Evolutionary conservation across 2,797 vertebrate genomes (phyloP).

Genomic region (Micromesistius poutassou): DNA sequence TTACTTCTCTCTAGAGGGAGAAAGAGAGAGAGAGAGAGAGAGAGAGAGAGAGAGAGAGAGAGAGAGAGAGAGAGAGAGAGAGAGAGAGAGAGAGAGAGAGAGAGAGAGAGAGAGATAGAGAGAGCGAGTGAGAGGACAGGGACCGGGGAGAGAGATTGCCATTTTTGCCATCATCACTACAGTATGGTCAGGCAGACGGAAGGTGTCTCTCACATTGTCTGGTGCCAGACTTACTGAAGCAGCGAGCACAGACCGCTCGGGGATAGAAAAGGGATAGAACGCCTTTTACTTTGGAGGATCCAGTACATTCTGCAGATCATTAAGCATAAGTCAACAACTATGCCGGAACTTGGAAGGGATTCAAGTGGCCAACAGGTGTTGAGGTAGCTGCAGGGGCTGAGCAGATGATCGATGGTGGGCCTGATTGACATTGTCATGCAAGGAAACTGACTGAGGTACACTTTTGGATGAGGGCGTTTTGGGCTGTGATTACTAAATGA

Average conservation of each 20-base stretch:
- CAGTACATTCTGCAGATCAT: constrained; percentile 9
- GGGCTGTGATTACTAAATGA: constrained; percentile 18
- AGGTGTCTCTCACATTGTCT: constrained; percentile 52
- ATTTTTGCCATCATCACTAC: constrained; percentile 63
- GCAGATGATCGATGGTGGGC: constrained; percentile 12
- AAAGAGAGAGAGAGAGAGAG: constrained; percentile 54
- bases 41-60: constrained; percentile 46
- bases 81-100: constrained; percentile 31
- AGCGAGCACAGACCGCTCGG: neutral
- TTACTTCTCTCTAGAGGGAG: constrained; percentile 79
- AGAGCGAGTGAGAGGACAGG: constrained; percentile 48
- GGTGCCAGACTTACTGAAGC: constrained; percentile 38
- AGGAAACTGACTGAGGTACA: constrained; percentile 12
- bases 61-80: constrained; percentile 18
- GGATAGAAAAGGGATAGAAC: constrained; percentile 18
- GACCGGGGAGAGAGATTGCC: constrained; percentile 62
- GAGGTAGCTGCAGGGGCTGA: neutral
- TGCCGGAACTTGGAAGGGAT: constrained; percentile 21
- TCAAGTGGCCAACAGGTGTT: constrained; percentile 2
- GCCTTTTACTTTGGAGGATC: neutral
- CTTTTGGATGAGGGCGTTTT: constrained; percentile 20
- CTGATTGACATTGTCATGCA: constrained; percentile 48
- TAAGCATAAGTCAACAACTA: constrained; percentile 8
- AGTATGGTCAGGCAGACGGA: constrained; percentile 45
- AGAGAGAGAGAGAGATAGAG: constrained; percentile 21